Evolutionary conservation across 1,140 invertebrate genomes (phyloP), one percentile per base, ranked within the genome.

Genomic region (Drosophila lowei): DNA sequence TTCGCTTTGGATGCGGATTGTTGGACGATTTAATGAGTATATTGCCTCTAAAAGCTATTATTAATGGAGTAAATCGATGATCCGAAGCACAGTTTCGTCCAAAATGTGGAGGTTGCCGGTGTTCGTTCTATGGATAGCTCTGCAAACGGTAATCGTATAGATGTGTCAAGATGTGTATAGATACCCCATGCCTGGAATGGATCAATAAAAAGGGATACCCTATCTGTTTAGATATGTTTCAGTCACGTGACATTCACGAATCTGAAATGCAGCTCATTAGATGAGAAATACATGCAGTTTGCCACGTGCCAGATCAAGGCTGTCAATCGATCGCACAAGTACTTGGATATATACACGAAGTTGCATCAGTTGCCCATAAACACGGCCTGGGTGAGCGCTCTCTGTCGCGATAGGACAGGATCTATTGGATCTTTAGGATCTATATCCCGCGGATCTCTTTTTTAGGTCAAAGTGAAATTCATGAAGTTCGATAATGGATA

Each of bases 241-340:
- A 38, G 62, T n/a, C 49, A 68, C 1, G 54, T 78, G 3, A 48
- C 76, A 9, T 78, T 78, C 42, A 77, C 74, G 3, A 77, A 77
- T 18, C 34, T 78, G 0, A 72, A 78, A 8, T 78, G 76, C 53
- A 54, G 3, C 3, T 44, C 49, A 8, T 15, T 46, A 0, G 44
- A 64, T 16, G n/a, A 16, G 9, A 38, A 47, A 3, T 57, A 0
- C 8, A 0, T 25, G 0, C 6, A 8, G 1, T 75, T 75, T 7
- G 1, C 9, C 1, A 11, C 8, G 0, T 80, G 78, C 34, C 18
- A 58, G 2, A 81, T 80, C 5, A 80, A 80, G 41, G 67, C 72
- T 0, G 49, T 80, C 0, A 80, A 79, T 61, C 77, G 77, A 5
- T 47, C 64, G 0, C 77, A 74, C 41, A 79, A 79, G 48, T 79